Evolutionary conservation across 2,888 invertebrate genomes (phyloP).

Genomic region (Thymelicus lineola): DNA sequence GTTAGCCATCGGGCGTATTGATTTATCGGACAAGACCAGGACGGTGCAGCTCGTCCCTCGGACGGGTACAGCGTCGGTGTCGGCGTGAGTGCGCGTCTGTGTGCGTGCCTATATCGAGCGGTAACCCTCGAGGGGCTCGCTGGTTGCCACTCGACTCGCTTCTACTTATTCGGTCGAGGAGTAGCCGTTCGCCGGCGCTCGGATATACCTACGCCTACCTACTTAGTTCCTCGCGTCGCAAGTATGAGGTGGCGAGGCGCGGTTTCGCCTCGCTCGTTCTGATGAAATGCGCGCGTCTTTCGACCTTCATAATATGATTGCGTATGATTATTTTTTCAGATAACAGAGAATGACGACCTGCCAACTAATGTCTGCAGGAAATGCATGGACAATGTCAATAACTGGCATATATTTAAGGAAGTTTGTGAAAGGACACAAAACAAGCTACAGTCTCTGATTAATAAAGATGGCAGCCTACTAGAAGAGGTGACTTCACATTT

Average conservation of each 20-base stretch:
- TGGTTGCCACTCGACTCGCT: conserved; percentile 82
- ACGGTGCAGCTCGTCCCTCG: conserved; percentile 76
- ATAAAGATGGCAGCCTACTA: conserved; percentile 81
- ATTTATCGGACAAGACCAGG: conserved; percentile 83
- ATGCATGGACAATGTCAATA: conserved; percentile 87
- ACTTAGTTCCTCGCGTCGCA: conserved; percentile 79
- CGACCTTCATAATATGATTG: conserved; percentile 72
- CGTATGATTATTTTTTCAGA: conserved; percentile 85
- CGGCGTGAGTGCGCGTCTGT: conserved; percentile 75
- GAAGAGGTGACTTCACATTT: conserved; percentile 76
- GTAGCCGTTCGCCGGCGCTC: conserved; percentile 74
- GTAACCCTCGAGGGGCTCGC: conserved; percentile 82
- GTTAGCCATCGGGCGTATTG: conserved; percentile 78
- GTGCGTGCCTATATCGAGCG: conserved; percentile 83
- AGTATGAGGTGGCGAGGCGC: conserved; percentile 70
- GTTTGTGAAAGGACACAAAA: conserved; percentile 87
- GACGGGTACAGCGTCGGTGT: conserved; percentile 78
- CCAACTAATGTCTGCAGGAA: conserved; percentile 87
- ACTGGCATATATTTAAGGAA: conserved; percentile 88
- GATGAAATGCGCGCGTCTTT: conserved; percentile 77
- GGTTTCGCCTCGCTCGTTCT: conserved; percentile 77
- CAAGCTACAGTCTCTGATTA: conserved; percentile 86
- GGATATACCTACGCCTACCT: conserved; percentile 82
- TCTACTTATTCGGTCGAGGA: conserved; percentile 83
- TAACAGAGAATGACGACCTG: conserved; percentile 86